Conservation (phyloP, 2,888 invertebrate species). For the Hofmannophila pseudospretella region DNA sequence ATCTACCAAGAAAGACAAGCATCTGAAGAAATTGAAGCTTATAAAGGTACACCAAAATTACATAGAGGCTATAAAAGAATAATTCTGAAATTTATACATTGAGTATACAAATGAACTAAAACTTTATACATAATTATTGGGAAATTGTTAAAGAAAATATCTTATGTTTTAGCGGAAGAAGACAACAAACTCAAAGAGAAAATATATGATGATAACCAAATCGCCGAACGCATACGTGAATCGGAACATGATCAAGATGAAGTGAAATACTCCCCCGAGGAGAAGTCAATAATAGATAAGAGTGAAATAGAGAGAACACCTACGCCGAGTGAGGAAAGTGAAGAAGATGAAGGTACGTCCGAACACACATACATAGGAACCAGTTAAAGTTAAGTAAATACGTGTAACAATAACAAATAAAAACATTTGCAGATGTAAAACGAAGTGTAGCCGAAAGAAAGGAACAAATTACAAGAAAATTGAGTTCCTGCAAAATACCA, state of each 20-base stretch:
- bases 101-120: too few relatives aligned
- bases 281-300: constrained; percentile 83
- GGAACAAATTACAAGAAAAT: constrained; percentile 84
- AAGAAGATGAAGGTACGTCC: constrained; percentile 64
- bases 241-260: constrained; percentile 78
- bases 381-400: too few relatives aligned
- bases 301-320: constrained; percentile 77
- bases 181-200: constrained; percentile 71
- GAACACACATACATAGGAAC: too few relatives aligned
- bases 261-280: constrained; percentile 88
- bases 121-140: too few relatives aligned
- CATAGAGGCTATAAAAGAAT: too few relatives aligned
- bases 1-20: constrained; percentile 74
- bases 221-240: constrained; percentile 52
- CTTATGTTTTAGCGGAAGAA: constrained; percentile 52
- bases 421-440: constrained; percentile 64
- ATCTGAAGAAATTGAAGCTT: constrained; percentile 73
- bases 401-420: background rate
- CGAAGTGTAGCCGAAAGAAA: constrained; percentile 87
- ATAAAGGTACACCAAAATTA: constrained; percentile 57
- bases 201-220: constrained; percentile 53
- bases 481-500: constrained; percentile 84
- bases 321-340: constrained; percentile 73
- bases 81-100: too few relatives aligned
- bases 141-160: background rate